Conservation (phyloP, 1,140 invertebrate genomes). For the Neodiprion fabricii region DNA sequence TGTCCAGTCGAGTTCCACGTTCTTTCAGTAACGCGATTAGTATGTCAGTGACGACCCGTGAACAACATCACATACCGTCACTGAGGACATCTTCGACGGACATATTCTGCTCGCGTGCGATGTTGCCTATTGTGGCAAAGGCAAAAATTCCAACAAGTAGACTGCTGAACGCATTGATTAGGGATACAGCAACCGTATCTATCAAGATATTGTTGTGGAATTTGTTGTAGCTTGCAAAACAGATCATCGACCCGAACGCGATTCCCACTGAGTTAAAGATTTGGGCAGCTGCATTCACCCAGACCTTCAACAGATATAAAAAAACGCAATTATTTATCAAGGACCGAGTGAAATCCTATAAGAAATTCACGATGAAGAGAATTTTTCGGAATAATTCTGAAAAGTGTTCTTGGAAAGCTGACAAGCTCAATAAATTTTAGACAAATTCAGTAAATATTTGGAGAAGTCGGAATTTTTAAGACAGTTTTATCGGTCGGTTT, state of each 20-base stretch:
- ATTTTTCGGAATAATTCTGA: background rate
- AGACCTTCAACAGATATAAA: conserved; percentile 66
- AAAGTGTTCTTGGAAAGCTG: background rate
- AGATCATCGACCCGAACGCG: conserved; percentile 91
- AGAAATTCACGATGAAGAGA: no score
- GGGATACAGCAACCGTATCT: conserved; percentile 82
- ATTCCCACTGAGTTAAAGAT: conserved; percentile 93
- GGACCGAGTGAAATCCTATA: no score
- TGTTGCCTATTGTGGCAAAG: conserved; percentile 87
- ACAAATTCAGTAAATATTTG: no score
- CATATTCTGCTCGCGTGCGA: conserved; percentile 80
- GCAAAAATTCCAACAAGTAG: conserved; percentile 86
- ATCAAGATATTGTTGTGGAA: conserved; percentile 90
- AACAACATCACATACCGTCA: conserved; percentile 70
- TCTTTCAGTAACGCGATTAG: no score
- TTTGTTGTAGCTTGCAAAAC: conserved; percentile 94
- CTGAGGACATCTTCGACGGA: conserved; percentile 81
- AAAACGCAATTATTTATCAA: background rate
- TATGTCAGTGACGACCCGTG: background rate
- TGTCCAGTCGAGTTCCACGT: no score
- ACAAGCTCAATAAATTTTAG: background rate
- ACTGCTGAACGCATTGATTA: conserved; percentile 84
- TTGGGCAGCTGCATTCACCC: conserved; percentile 91
- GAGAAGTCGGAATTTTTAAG: no score
- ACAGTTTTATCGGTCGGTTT: no score